Evolutionary conservation across 2,113 vertebrate species (phyloP).

Genomic region (Willisornis vidua): DNA sequence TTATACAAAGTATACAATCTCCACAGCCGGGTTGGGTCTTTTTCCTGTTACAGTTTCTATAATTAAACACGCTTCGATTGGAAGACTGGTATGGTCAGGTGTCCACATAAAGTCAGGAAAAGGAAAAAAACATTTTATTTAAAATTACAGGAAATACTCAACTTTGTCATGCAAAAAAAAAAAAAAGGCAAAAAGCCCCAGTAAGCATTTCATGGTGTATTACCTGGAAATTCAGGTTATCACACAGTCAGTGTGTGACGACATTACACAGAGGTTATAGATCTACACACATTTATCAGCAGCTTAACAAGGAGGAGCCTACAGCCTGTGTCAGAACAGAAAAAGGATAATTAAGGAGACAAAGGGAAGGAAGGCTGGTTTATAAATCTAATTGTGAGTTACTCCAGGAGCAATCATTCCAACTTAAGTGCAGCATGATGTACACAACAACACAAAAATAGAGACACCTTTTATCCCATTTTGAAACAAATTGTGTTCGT

Average conservation of each 20-base stretch:
- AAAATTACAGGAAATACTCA: background rate
- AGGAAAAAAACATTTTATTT: background rate
- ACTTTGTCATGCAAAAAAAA: background rate
- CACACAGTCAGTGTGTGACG: background rate
- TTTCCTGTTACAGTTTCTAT: background rate
- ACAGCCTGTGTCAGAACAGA: background rate
- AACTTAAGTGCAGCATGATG: accelerated
- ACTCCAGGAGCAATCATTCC: background rate
- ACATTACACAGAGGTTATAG: background rate
- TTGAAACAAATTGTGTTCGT: background rate
- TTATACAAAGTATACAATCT: background rate
- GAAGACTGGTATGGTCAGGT: background rate
- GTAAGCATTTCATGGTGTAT: background rate
- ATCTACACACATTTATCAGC: background rate
- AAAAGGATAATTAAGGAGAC: background rate
- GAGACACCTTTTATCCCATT: background rate
- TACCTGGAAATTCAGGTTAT: slow-evolving; percentile 5
- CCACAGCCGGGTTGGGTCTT: background rate
- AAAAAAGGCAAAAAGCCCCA: background rate
- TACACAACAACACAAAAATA: background rate
- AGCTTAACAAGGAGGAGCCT: background rate
- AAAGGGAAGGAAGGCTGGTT: background rate
- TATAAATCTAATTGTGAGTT: background rate
- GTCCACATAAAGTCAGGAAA: background rate
- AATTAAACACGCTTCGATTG: background rate